Conservation (phyloP, 2,113 vertebrate genomes). For the Morone saxatilis region DNA sequence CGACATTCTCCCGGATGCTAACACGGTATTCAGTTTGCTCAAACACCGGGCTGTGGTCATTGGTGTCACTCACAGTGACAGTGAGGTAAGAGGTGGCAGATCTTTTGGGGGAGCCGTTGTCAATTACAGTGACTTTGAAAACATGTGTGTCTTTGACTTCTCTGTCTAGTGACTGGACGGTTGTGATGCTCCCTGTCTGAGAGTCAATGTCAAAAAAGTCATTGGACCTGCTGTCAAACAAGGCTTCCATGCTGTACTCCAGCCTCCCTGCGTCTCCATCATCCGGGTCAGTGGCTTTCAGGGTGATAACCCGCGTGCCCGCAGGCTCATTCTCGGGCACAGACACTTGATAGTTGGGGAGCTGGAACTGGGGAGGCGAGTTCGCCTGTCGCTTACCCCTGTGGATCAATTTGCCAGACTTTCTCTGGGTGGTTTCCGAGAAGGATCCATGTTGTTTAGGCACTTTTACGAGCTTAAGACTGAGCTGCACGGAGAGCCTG, state of each 20-base stretch:
- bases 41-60: constrained; percentile 92
- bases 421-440: constrained; percentile 14
- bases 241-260: constrained; percentile 92
- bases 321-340: constrained; percentile 94
- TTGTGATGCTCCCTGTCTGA: constrained; percentile 89
- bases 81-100: constrained; percentile 90
- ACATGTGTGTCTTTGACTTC: constrained; percentile 96
- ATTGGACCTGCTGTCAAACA: constrained; percentile 92
- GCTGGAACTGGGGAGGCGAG: constrained; percentile 90
- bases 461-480: constrained; percentile 56
- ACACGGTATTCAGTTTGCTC: constrained; percentile 93
- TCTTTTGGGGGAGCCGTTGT: constrained; percentile 88
- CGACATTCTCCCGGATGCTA: constrained; percentile 92
- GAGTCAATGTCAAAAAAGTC: constrained; percentile 92
- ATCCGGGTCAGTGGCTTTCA: constrained; percentile 91
- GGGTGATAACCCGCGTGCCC: constrained; percentile 90
- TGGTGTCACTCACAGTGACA: constrained; percentile 94
- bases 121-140: constrained; percentile 90
- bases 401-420: constrained; percentile 29
- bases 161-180: constrained; percentile 89
- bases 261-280: constrained; percentile 92
- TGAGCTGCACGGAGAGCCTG: constrained; percentile 66
- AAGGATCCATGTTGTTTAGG: constrained; percentile 2
- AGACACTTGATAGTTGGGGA: constrained; percentile 93
- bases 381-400: constrained; percentile 86